Conservation (phyloP, 2,888 invertebrate genomes). For the Notocelia uddmanniana region DNA sequence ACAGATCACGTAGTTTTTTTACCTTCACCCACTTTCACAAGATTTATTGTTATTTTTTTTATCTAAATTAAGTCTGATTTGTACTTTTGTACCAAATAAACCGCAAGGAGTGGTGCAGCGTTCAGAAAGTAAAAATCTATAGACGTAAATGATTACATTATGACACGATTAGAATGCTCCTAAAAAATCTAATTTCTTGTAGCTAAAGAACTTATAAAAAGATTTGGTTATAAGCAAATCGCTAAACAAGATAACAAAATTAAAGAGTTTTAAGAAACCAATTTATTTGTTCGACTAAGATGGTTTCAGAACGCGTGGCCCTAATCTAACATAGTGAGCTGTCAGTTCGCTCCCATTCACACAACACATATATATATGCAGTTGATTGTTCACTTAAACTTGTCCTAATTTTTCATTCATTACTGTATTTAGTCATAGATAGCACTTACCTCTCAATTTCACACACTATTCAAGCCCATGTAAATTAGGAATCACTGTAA, state of each 20-base stretch:
- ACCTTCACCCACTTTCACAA: slow-evolving; percentile 25
- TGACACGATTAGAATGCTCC: neutral
- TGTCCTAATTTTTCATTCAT: slow-evolving; percentile 42
- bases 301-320: slow-evolving; percentile 43
- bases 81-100: slow-evolving; percentile 53
- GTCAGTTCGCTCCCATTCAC: slow-evolving; percentile 34
- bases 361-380: slow-evolving; percentile 18
- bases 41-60: slow-evolving; percentile 11
- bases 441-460: slow-evolving; percentile 37
- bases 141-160: slow-evolving; percentile 20
- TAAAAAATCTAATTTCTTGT: neutral
- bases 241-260: neutral
- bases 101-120: slow-evolving; percentile 59
- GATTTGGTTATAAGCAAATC: neutral
- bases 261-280: neutral
- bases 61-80: slow-evolving; percentile 1
- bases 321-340: slow-evolving; percentile 45
- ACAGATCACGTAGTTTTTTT: slow-evolving; percentile 11
- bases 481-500: slow-evolving; percentile 42
- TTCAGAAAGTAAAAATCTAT: slow-evolving; percentile 52
- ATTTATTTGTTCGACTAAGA: neutral
- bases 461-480: slow-evolving; percentile 36
- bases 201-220: neutral
- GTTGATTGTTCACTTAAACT: slow-evolving; percentile 37
- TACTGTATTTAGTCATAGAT: slow-evolving; percentile 34